These are phyloP conservation scores for Pteromalus puparum DNA, from an alignment of 1,140 invertebrate species.

Conservation along the genomic window DNA sequence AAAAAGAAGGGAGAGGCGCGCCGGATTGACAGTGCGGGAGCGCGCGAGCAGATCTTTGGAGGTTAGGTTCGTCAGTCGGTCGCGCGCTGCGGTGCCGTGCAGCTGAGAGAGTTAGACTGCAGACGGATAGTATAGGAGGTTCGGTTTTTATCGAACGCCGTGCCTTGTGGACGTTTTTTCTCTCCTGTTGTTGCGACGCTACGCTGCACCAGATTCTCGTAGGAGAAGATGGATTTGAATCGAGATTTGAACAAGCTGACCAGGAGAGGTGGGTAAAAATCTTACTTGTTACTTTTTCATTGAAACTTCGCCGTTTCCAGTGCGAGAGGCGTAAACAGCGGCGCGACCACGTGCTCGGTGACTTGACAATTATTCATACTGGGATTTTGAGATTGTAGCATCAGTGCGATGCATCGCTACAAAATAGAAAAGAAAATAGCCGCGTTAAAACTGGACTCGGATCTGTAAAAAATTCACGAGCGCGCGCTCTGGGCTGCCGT, in stretches of 20 bases:
- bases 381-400: too few species aligned
- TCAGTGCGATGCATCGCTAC: not conserved
- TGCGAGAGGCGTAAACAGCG: too few species aligned
- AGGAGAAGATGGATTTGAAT: not conserved
- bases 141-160: constrained; percentile 35
- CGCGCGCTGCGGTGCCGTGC: constrained; percentile 2
- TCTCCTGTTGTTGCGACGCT: not conserved
- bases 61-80: not conserved
- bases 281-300: not conserved
- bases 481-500: not conserved
- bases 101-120: not conserved
- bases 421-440: not conserved
- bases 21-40: not conserved
- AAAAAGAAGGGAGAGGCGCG: not conserved
- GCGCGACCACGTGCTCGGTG: too few species aligned
- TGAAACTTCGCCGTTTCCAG: too few species aligned
- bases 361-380: too few species aligned
- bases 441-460: not conserved
- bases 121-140: not conserved
- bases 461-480: not conserved
- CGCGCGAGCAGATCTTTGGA: not conserved
- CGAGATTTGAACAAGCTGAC: constrained; percentile 43
- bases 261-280: constrained; percentile 38
- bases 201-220: not conserved
- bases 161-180: not conserved